Evolutionary conservation across 2,888 invertebrate genomes (phyloP).

Genomic region (Scaptomyza flava): DNA sequence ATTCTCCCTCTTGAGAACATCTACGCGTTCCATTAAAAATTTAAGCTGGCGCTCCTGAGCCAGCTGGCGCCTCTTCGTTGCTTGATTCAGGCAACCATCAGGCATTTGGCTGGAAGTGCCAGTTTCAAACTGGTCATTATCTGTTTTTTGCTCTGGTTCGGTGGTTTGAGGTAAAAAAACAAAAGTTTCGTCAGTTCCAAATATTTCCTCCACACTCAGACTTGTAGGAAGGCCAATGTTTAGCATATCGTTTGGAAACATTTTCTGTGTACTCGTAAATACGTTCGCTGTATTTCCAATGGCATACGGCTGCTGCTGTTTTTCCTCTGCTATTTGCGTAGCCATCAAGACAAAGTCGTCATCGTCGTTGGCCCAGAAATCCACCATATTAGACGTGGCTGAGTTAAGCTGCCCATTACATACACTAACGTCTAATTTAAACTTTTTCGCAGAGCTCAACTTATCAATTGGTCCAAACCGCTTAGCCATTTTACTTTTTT

Average conservation of each 20-base stretch:
- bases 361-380: slow-evolving; percentile 83
- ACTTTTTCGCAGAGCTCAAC: slow-evolving; percentile 77
- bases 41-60: slow-evolving; percentile 81
- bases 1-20: slow-evolving; percentile 79
- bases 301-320: slow-evolving; percentile 17
- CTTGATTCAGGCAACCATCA: slow-evolving; percentile 24
- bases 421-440: slow-evolving; percentile 77
- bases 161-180: slow-evolving; percentile 35
- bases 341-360: slow-evolving; percentile 82
- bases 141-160: background rate
- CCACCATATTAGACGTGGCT: slow-evolving; percentile 34
- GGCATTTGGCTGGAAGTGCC: background rate
- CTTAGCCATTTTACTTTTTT: slow-evolving; percentile 67
- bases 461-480: slow-evolving; percentile 76
- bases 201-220: slow-evolving; percentile 58
- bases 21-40: slow-evolving; percentile 81
- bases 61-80: slow-evolving; percentile 66
- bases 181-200: slow-evolving; percentile 37
- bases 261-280: slow-evolving; percentile 79
- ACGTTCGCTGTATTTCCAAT: slow-evolving; percentile 56
- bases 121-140: background rate
- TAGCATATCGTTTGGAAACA: slow-evolving; percentile 14
- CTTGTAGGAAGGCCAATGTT: background rate
- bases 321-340: slow-evolving; percentile 81
- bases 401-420: slow-evolving; percentile 45